Evolutionary conservation across 2,797 vertebrate genomes (phyloP), one percentile per base, ranked within the genome.

Genomic region (Typhlichthys subterraneus): DNA sequence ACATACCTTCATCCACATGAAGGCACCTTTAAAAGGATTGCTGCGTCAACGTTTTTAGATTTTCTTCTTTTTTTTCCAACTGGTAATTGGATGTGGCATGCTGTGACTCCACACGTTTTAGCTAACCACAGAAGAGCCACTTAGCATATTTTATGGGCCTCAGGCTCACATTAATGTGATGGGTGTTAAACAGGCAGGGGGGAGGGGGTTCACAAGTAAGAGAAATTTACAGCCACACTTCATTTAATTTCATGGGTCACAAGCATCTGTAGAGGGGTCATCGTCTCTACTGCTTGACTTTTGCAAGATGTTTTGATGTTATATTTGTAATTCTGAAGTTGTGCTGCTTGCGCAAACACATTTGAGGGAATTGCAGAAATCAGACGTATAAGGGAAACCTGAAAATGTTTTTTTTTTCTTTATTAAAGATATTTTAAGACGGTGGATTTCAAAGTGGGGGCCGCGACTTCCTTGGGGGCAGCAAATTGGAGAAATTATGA

Each of bases 211-310:
- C 67, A 70, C 68, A 75, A 63, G 75, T 65, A 59, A 64, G 68
- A 76, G 71, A 77, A 42, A 77, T 84, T 85, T 86, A 83, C 64
- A 81, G 68, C 77, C 76, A 47, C 78, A 73, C 69, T 66, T 81
- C 73, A 69, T 80, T 77, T 77, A 84, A 84, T 85, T 84, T 81
- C 84, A 84, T 63, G 84, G 84, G 80, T 86, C 82, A 85, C 64
- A 60, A 74, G 64, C 71, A 23, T 79, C 77, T 69, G 61, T 72
- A 33, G 15, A 31, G 74, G 73, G 79, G 74, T 78, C 77, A 71
- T 79, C 69, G 45, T 65, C 75, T 77, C 75, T 74, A 46, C 60
- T 72, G 67, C 55, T 72, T 80, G 38, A 9, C 1, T 1, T 42
- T 42, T 9, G 38, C 38, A 9, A 42, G 38, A 42, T 8, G 50